Evolutionary conservation across 2,797 vertebrate species (phyloP), one percentile per base, ranked within the genome.

Genomic region (Acanthopagrus latus): DNA sequence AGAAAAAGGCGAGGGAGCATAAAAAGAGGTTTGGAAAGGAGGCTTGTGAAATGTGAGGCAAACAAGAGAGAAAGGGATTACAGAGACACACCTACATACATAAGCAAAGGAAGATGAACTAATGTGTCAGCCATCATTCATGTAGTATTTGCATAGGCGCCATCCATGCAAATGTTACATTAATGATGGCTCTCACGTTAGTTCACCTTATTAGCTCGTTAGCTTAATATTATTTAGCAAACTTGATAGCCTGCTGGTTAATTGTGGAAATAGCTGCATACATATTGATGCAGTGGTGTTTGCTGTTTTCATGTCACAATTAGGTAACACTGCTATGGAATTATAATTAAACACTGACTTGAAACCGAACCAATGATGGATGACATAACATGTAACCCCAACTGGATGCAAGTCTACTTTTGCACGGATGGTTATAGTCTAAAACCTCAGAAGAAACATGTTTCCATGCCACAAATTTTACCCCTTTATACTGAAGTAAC

Each of bases 401-500:
- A 44, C 47, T 7, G 5, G 3, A 50, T 25, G 33, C 56, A 59
- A n/a, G 52, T 47, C 13, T 43, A 14, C 8, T 0, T 55, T 27
- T 76, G 47, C 54, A 67, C 58, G 64, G 59, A 71, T 62, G 58
- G 71, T 64, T 14, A 44, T 18, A 41, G 50, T 55, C 21, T 44
- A 48, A 38, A 23, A 64, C 63, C 33, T 62, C 38, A 44, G 47
- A 66, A 56, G 29, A 81, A 85, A 56, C 6, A 63, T 29, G 44
- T 23, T 67, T 41, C 9, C 13, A 10, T 47, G 25, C 41, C 57
- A 60, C 63, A 65, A 20, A 64, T 47, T 73, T 47, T 73, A 8
- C 33, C 21, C 25, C 62, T 81, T 83, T 20, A 54, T 48, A 25
- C 55, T 64, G n/a, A 64, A 66, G 56, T 38, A 77, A 59, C 23